Evolutionary conservation across 2,888 invertebrate species (phyloP), one percentile per base, ranked within the genome.

Genomic region (Apotomis betuletana): DNA sequence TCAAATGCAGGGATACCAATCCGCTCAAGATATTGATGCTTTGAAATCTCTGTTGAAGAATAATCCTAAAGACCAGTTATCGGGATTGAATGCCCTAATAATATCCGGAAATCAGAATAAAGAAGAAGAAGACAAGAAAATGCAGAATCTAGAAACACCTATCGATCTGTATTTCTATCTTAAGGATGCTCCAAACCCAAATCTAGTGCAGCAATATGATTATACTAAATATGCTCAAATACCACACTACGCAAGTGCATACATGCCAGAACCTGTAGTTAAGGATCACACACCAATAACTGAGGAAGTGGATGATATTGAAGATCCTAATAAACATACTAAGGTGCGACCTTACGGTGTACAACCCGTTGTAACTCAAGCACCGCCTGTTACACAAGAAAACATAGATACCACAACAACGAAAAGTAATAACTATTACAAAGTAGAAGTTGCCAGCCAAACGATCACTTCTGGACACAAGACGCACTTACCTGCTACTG

Each of bases 61-160:
- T 79, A 84, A 86, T 10, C 93, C 94, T 0, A 87, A 87, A 52
- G 88, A 90, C 52, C 94, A 95, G 76, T 78, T 94, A 9, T 83
- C 91, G 67, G 92, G 93, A 69, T 83, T 95, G 12, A 92, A 94
- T 71, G 89, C 91, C 59, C 78, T 95, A n/a, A 77, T 94, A 49
- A 75, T 81, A n/a, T 74, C 79, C n/a, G 75, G 75, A 0, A 78
- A 79, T n/a, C 77, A 77, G 5, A 80, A 80, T 57, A 75, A 81
- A 12, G 79, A 84, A 59, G 78, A 77, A 0, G 81, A 81, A 73
- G 80, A 83, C 12, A 72, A 73, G 51, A 46, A 68, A 3, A 61
- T 63, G 10, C 46, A 57, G 44, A 80, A 77, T 13, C 74, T 87
- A 6, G 82, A 89, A 46, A 83, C 83, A 0, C 90, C 92, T 2